Evolutionary conservation across 2,888 invertebrate genomes (phyloP), one percentile per base, ranked within the genome.

Genomic region (Tachina grossa): DNA sequence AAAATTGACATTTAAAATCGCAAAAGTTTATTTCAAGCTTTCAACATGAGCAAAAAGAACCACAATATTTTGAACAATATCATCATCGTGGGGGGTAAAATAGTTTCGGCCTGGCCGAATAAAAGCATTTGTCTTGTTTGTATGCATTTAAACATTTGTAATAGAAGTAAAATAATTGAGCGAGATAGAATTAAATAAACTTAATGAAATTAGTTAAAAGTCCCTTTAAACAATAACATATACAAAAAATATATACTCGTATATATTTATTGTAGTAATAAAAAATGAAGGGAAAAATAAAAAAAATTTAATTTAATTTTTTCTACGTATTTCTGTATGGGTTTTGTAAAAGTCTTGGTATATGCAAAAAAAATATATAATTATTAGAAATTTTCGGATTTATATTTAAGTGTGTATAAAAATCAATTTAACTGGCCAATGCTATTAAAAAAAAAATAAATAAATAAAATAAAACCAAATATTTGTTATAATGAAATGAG

Each of bases 151-250:
- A 77, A 39, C 2, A 66, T 45, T 68, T 59, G 16, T 65, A 71
- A 59, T 53, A 77, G 39, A 61, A 45, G 43, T 43, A 59, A 57
- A 77, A 49, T 65, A 55, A 69, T 65, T 83, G 85, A 85, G 85
- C 85, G 85, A 85, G 85, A 85, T 85, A 85, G 85, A 59, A 65
- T 76, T 85, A 82, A 85, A 53, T 69, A 41, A n/a, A 55, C 49
- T 59, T 59, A 75, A 59, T 59, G 19, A 68, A 1, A 19, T 51
- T 49, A 71, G 61, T 43, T 68, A 69, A 59, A 53, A 68, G n/a
- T 16, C 8, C n/a, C 16, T 10, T 65, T 66, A 59, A 49, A 9
- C n/a, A 61, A 39, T 13, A 13, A 41, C 14, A 53, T 41, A 45
- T 11, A 59, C 11, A 55, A 69, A 55, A 68, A 51, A n/a, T 1